These are phyloP conservation scores for Dolichomitus sp. DNA, from an alignment of 2,888 invertebrate species.

Conservation along the genomic window DNA sequence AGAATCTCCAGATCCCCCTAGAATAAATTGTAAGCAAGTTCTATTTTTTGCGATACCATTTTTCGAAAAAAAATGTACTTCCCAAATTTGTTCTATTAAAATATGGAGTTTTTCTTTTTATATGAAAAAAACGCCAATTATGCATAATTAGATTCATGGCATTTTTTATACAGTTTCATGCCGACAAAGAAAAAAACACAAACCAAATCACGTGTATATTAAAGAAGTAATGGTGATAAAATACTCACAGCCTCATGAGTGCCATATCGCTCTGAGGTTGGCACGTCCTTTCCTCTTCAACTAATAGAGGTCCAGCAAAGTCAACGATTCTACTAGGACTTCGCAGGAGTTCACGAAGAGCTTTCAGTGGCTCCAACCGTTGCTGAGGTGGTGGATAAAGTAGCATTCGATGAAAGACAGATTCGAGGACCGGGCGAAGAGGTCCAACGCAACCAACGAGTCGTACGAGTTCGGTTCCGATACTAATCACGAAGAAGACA, in stretches of 20 bases:
- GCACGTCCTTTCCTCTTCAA: constrained; percentile 89
- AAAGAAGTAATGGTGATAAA: not conserved
- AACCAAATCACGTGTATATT: not conserved
- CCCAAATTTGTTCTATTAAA: too few species aligned
- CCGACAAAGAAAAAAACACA: not conserved
- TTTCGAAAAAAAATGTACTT: too few species aligned
- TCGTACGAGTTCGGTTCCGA: constrained; percentile 95
- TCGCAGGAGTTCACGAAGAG: constrained; percentile 93
- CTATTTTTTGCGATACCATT: too few species aligned
- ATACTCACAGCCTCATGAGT: constrained; percentile 91
- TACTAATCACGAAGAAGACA: constrained; percentile 87
- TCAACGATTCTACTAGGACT: constrained; percentile 94
- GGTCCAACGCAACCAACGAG: constrained; percentile 95
- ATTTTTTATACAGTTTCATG: not conserved
- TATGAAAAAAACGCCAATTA: too few species aligned
- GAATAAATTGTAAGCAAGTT: too few species aligned
- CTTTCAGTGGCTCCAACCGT: constrained; percentile 94
- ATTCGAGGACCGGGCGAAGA: constrained; percentile 96
- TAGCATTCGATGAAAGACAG: constrained; percentile 97
- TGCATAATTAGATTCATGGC: too few species aligned
- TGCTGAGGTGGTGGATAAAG: constrained; percentile 95
- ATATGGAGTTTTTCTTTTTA: too few species aligned
- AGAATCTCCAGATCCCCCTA: too few species aligned
- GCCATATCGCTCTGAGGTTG: constrained; percentile 93
- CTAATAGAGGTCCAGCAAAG: constrained; percentile 88